A percentile compares a stretch with the other conserved stretches of the same genome.
Conservation (phyloP, 2,113 vertebrate species). For the Clinocottus analis region DNA sequence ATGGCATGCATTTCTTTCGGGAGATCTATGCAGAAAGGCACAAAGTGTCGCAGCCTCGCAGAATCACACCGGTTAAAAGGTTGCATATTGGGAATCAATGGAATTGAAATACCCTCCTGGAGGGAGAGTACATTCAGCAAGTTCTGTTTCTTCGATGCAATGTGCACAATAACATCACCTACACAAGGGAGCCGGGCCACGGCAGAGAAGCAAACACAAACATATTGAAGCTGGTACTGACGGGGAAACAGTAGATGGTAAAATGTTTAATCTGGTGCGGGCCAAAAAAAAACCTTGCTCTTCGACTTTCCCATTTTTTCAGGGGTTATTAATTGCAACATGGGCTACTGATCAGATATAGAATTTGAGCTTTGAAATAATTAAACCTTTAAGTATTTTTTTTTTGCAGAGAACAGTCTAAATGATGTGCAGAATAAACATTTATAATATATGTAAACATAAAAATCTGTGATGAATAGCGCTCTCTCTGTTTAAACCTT, state of each 20-base stretch:
- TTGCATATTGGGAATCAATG: conserved; percentile 15
- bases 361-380: too few species aligned
- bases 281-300: conserved; percentile 4
- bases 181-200: neutral
- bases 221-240: neutral
- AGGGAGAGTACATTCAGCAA: conserved; percentile 15
- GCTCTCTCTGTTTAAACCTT: neutral
- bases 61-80: conserved; percentile 6
- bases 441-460: neutral
- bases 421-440: too few species aligned
- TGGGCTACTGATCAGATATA: neutral
- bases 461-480: neutral
- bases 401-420: too few species aligned
- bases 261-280: neutral
- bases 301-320: neutral
- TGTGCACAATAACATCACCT: neutral
- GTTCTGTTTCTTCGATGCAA: conserved; percentile 21
- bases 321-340: neutral
- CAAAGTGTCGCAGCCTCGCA: neutral
- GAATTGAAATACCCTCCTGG: conserved; percentile 15
- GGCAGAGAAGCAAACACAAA: conserved; percentile 2
- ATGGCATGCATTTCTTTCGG: conserved; percentile 5
- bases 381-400: too few species aligned
- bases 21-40: conserved; percentile 2
- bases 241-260: neutral